These are phyloP conservation scores for Aphelenchoides avenae DNA, from an alignment of 1,140 invertebrate genomes.

Conservation along the genomic window DNA sequence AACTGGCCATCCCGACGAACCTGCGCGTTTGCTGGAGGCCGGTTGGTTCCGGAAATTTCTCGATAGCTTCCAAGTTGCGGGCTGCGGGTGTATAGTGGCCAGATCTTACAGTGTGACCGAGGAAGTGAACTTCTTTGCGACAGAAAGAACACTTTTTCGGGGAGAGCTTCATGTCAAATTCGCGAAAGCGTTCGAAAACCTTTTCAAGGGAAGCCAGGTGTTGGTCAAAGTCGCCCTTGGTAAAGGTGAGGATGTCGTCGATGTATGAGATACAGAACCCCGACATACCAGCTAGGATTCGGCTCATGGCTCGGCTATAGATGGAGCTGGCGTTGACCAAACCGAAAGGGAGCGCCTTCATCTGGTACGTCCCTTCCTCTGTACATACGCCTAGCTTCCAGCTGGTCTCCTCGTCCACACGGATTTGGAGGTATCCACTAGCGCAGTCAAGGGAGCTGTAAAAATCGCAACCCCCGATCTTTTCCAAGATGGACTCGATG, in stretches of 20 bases:
- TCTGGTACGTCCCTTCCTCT: constrained; percentile 16
- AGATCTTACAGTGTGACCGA: constrained; percentile 48
- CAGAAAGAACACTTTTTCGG: constrained; percentile 33
- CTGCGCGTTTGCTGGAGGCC: background rate
- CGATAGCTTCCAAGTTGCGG: background rate
- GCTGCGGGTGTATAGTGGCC: constrained; percentile 26
- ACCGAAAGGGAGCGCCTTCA: constrained; percentile 21
- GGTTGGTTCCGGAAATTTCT: constrained; percentile 2
- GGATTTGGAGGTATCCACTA: no score
- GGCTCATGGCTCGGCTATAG: constrained; percentile 26
- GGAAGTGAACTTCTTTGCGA: constrained; percentile 31
- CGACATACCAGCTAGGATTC: constrained; percentile 48
- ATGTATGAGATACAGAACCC: constrained; percentile 60
- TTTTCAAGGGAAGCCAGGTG: constrained; percentile 7
- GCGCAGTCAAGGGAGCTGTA: no score
- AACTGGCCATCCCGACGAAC: constrained; percentile 10
- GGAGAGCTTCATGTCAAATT: constrained; percentile 11
- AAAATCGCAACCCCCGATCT: no score
- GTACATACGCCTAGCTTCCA: constrained; percentile 18
- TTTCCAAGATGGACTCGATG: no score
- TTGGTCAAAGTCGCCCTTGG: constrained; percentile 9
- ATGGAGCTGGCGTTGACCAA: constrained; percentile 17
- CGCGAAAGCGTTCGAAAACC: constrained; percentile 15
- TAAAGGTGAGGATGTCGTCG: constrained; percentile 51
- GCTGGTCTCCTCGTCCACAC: constrained; percentile 38